phyloP scores from a whole-genome alignment of 2,113 vertebrate genomes.

The Crotalus tigris region DNA sequence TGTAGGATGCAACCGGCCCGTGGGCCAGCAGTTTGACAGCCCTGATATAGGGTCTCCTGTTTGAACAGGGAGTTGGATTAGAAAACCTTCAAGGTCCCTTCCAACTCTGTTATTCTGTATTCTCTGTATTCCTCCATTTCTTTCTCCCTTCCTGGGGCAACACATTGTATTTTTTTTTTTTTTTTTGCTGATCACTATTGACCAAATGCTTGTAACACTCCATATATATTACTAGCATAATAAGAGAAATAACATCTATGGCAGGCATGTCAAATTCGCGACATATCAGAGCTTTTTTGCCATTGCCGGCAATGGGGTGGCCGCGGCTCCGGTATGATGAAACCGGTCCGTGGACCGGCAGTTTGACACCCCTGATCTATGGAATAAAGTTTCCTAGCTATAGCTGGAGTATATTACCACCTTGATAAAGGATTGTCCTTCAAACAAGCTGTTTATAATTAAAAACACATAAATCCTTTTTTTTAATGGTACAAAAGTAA shows the following conservation, averaged over 20 bases:
- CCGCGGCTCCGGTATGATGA: too few species aligned
- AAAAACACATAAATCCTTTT: not conserved
- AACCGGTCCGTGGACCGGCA: too few species aligned
- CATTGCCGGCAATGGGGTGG: too few species aligned
- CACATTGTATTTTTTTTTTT: not conserved
- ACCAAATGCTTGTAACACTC: not conserved
- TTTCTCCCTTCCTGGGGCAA: not conserved
- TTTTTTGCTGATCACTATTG: not conserved
- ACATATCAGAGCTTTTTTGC: too few species aligned
- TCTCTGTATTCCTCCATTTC: not conserved
- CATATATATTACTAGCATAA: not conserved
- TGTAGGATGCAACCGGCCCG: too few species aligned
- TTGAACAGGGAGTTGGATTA: not conserved
- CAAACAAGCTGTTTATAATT: conserved; percentile 12
- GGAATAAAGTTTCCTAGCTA: not conserved
- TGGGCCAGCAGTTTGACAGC: too few species aligned
- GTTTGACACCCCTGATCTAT: not conserved
- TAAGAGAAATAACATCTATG: not conserved
- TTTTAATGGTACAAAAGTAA: not conserved
- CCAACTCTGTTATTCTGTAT: not conserved
- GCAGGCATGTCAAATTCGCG: too few species aligned
- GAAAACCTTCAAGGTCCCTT: not conserved
- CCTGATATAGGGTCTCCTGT: not conserved
- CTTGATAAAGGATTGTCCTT: not conserved
- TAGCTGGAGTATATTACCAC: not conserved